phyloP scores from a whole-genome alignment of 2,113 vertebrate species.

The Zosterops lateralis region DNA sequence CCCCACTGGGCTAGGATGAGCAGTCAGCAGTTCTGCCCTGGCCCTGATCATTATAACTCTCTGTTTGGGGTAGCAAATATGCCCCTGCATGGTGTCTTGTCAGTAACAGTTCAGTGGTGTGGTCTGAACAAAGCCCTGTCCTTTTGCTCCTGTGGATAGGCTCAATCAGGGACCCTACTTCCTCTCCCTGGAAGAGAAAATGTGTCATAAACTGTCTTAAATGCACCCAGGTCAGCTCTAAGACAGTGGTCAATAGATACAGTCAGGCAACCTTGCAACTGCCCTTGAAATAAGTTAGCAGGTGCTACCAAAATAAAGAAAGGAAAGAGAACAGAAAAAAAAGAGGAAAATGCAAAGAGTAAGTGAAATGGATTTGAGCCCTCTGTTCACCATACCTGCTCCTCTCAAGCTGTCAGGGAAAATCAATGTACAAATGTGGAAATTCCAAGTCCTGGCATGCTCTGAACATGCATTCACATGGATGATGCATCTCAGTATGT shows the following conservation, averaged over 20 bases:
- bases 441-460: background rate
- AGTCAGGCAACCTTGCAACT: background rate
- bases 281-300: background rate
- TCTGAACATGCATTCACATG: background rate
- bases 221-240: background rate
- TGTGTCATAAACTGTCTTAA: background rate
- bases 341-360: background rate
- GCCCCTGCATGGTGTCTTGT: accelerated
- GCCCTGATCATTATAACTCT: background rate
- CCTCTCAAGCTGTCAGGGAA: conserved; percentile 35
- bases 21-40: background rate
- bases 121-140: background rate
- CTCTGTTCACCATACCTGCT: background rate
- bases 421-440: conserved; percentile 36
- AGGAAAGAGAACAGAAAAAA: background rate
- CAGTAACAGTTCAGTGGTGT: accelerated
- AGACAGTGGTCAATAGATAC: background rate
- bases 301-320: background rate
- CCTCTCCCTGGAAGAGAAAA: background rate
- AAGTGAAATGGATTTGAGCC: conserved; percentile 15
- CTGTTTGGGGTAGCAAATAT: background rate
- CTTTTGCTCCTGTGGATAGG: accelerated
- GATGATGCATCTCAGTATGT: conserved; percentile 1
- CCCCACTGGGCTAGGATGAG: background rate
- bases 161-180: background rate